Evolutionary conservation across 2,888 invertebrate genomes (phyloP).

Genomic region (Euclidia mi): DNA sequence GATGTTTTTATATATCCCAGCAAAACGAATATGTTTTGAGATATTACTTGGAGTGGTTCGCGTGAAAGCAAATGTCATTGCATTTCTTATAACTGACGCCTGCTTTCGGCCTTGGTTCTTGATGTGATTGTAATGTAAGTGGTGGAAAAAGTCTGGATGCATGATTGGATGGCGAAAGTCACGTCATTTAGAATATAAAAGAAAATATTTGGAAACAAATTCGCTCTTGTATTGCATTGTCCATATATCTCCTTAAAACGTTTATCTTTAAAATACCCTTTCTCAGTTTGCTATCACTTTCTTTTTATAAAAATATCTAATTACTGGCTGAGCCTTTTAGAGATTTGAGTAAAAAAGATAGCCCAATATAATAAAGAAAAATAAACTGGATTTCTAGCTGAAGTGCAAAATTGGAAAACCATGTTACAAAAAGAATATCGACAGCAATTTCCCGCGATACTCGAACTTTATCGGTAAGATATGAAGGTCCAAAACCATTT

Average conservation of each 20-base stretch:
- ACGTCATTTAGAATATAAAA: not conserved
- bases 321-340: constrained; percentile 38
- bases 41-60: constrained; percentile 33
- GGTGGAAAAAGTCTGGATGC: not conserved
- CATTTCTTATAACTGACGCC: constrained; percentile 27
- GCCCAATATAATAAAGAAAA: constrained; percentile 31
- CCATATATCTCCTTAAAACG: constrained; percentile 25
- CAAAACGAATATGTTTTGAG: constrained; percentile 41
- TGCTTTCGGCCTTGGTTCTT: constrained; percentile 12
- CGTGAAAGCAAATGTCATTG: constrained; percentile 36
- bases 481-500: constrained; percentile 82
- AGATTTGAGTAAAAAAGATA: constrained; percentile 36
- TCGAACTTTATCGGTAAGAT: constrained; percentile 78
- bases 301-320: constrained; percentile 39
- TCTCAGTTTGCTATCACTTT: constrained; percentile 18
- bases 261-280: constrained; percentile 41
- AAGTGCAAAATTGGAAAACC: constrained; percentile 57
- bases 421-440: constrained; percentile 62
- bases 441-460: constrained; percentile 66
- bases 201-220: not conserved
- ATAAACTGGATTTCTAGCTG: constrained; percentile 40
- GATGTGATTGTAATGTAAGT: constrained; percentile 26
- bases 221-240: constrained; percentile 1
- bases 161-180: constrained; percentile 12
- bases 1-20: constrained; percentile 42